Base-by-base conservation (phyloP, 2,113 vertebrate genomes). In the Proterorhinus semilunaris region DNA sequence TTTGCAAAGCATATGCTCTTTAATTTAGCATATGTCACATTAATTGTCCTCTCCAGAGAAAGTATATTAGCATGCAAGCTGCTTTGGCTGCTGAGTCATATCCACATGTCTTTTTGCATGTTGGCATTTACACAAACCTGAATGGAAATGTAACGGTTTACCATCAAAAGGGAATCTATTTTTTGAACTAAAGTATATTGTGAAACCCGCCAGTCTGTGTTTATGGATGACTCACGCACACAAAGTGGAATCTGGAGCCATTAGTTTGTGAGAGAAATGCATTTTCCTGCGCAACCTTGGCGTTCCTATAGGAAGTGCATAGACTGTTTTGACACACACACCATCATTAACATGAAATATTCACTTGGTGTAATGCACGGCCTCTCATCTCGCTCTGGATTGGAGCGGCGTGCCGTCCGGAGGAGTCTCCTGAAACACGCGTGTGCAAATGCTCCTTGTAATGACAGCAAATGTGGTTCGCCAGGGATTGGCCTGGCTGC, bases 311-410 rank as follows among this genome's bases (percentile, higher is more conserved):
- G 8, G 9, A 55, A 21, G 51, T 42, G 21, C 10, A 12, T 57
- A 21, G 55, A 58, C 36, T 61, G 57, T 15, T n/a, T 6, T 54
- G 48, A 68, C 45, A 52, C 27, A 6, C 16, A 15, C 46, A 45
- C 58, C 47, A 45, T 61, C 62, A 66, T 66, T 58, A 65, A 8
- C 58, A 44, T 76, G 17, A 44, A 75, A 68, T 67, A 42, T 68
- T 61, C n/a, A 75, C 1, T 8, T 15, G 4, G 8, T 5, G 12
- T 59, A 43, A 0, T 47, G 71, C 46, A 17, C 48, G 65, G 27
- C 67, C 54, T 3, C 6, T 64, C 6, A 68, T 58, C 1, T 6
- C 6, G 36, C 62, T 52, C 2, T 15, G 11, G 45, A 16, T 13
- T 36, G 27, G 27, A 36, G 27, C 27, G 27, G 27, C 27, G 27